These are phyloP conservation scores for Orientallactaga bullata DNA, from an alignment of 2,113 vertebrate genomes.

Conservation along the genomic window DNA sequence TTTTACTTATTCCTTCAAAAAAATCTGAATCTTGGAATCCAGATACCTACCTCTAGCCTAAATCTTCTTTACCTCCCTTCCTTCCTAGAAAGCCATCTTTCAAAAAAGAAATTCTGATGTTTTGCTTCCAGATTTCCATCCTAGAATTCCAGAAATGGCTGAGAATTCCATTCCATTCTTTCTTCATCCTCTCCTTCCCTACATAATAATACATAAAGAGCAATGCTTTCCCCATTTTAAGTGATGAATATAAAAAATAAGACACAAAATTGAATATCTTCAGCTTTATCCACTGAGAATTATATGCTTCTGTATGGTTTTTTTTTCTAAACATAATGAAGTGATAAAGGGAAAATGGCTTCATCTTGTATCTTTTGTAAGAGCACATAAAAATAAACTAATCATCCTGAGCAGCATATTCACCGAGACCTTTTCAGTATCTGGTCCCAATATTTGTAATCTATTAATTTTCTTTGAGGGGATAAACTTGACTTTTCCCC, in stretches of 20 bases:
- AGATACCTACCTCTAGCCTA: not conserved
- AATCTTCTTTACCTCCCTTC: not conserved
- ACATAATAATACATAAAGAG: not conserved
- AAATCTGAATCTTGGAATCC: not conserved
- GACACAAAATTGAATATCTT: not conserved
- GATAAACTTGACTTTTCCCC: not conserved
- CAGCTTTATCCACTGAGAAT: not conserved
- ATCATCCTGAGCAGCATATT: not conserved
- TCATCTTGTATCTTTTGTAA: not conserved
- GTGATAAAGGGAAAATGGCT: not conserved
- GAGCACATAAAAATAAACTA: not conserved
- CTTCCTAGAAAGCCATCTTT: not conserved
- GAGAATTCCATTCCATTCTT: accelerated
- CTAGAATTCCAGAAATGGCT: not conserved
- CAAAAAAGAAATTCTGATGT: not conserved
- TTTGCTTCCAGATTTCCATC: not conserved
- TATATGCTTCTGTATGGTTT: not conserved
- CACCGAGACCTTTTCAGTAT: not conserved
- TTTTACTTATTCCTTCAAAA: constrained; percentile 14
- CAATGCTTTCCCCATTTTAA: not conserved
- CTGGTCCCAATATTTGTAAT: not conserved
- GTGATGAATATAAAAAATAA: not conserved
- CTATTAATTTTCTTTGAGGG: not conserved
- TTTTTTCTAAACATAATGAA: not conserved
- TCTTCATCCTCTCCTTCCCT: not conserved